Base-by-base conservation (phyloP, 2,113 vertebrate genomes). In the Lipophrys pholis region DNA sequence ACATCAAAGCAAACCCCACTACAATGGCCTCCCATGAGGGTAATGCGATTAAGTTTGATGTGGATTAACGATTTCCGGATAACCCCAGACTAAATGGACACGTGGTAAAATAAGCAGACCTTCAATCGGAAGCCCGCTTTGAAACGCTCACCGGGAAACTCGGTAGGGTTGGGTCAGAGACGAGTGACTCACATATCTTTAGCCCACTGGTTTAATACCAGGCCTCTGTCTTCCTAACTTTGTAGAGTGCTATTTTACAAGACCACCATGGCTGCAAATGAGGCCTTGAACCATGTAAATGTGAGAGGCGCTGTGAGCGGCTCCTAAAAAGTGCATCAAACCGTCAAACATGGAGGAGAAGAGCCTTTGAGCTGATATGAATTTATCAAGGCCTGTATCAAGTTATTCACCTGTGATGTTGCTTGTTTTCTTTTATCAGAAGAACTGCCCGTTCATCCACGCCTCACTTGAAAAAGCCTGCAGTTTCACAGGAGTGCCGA, bases 21-120 rank as follows among this genome's bases (percentile, higher is more conserved):
- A 85, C 86, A 90, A 89, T 84, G 80, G 78, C 64, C 76, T 78
- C 67, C 71, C 75, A 79, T 87, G 86, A 75, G 89, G 83, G 86
- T 81, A 86, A 91, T 81, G 78, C 68, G 81, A 91, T 87, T 89
- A 84, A 59, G 69, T 89, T 85, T 82, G 85, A 89, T 89, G 85
- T 87, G 87, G 91, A 91, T 89, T 86, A 89, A 85, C 76, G 6
- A 80, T 80, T 90, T 88, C 90, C 76, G 78, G 83, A 68, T 36
- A 73, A 80, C 72, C 71, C 70, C 46, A 73, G 75, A 80, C 70
- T 69, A 74, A 87, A 81, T 17, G 63, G 68, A 84, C 51, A 35
- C 43, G 69, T 40, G 53, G 40, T 30, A 2, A 55, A 74, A 78
- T 64, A 58, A 69, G 55, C 8, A 35, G 50, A 67, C 68, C 40